Conservation (phyloP, 2,113 vertebrate genomes). For the Odocoileus virginianus region DNA sequence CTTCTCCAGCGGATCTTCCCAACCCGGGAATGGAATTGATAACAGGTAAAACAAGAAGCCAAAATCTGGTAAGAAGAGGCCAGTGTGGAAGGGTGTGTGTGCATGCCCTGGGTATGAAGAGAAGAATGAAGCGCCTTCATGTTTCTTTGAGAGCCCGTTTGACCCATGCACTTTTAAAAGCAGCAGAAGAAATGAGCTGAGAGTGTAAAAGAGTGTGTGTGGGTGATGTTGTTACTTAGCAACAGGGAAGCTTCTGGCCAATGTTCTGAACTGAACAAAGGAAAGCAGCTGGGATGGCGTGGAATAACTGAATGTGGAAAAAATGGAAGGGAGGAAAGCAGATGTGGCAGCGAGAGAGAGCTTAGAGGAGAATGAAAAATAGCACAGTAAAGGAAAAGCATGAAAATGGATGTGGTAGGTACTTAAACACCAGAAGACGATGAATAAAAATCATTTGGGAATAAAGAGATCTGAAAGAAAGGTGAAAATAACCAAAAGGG, state of each 20-base stretch:
- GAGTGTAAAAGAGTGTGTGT: conserved; percentile 16
- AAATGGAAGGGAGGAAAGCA: not conserved
- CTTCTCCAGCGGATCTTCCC: not conserved
- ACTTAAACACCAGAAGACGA: not conserved
- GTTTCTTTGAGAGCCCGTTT: not conserved
- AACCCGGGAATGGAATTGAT: rapidly evolving
- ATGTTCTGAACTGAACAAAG: conserved; percentile 43
- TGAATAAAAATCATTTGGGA: not conserved
- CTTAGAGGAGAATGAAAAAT: not conserved
- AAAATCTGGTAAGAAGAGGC: not conserved
- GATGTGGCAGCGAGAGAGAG: not conserved
- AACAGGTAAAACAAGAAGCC: not conserved
- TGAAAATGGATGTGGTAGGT: not conserved
- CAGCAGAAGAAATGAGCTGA: conserved; percentile 4
- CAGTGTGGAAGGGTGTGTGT: no score
- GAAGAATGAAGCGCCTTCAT: not conserved
- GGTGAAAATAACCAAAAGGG: not conserved
- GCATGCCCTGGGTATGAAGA: not conserved
- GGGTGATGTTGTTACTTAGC: conserved; percentile 29
- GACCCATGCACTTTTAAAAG: not conserved
- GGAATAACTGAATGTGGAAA: conserved; percentile 31
- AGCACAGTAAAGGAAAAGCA: not conserved
- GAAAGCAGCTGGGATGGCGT: not conserved
- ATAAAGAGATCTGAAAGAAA: not conserved
- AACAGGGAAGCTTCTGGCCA: conserved; percentile 34